Base-by-base conservation (phyloP, 2,888 invertebrate species). In the Tiliacea aurago region DNA sequence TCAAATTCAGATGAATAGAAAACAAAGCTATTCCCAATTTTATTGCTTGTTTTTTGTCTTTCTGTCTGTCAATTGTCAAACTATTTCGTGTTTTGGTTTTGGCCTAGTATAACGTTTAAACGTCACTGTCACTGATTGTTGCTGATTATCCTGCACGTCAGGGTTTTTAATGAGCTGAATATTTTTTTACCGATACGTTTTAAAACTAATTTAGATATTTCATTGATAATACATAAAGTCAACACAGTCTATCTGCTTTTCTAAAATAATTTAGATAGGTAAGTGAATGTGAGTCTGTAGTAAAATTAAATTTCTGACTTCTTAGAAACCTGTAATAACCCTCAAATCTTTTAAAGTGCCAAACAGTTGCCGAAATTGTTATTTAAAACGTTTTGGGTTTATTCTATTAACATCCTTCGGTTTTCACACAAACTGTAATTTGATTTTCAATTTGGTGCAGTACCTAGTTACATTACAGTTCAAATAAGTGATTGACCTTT, bases 251-350 rank as follows among this genome's bases (percentile, higher is more conserved):
- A 15, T 23, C 55, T 73, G 13, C 18, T 58, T 33, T 28, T 58
- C 10, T 37, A 33, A 59, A 53, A 80, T 3, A 43, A 13, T 20
- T 63, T 43, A 74, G 76, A 80, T 76, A 74, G 76, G 76, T 76
- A 74, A 76, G 80, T 47, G 37, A 45, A 55, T 3, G 20, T 18
- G 33, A 73, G 23, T 0, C 5, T 10, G 20, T 20, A 61, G 11
- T 47, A 4, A 23, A 28, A 15, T 18, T 9, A 20, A 18, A 1
- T 49, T 56, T 56, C 4, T n/a, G 45, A 37, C 0, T 41, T 15
- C 33, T 6, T 47, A n/a, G 3, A 75, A 41, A 7, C 28, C 18
- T 49, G 5, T 62, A 51, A 37, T 71, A 71, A 37, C 41, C 45
- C 51, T 45, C 13, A 58, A 41, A 49, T 49, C 37, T 28, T 33